These are phyloP conservation scores for Oreocharis arfaki DNA, from an alignment of 2,113 vertebrate genomes.

Conservation along the genomic window DNA sequence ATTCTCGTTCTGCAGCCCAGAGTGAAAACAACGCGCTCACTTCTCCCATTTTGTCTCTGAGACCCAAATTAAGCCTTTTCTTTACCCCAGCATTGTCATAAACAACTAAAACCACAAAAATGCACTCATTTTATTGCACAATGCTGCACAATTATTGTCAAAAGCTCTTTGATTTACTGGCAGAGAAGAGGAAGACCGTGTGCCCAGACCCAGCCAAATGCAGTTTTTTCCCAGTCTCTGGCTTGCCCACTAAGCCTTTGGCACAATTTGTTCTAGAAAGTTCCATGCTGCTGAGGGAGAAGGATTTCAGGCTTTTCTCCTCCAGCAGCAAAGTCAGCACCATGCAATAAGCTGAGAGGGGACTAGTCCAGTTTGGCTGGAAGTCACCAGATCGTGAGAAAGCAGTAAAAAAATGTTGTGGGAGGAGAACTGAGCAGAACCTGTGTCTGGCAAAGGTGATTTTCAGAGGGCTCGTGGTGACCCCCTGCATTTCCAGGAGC, in stretches of 20 bases:
- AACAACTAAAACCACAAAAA: neutral
- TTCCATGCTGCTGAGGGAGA: neutral
- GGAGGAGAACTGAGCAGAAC: neutral
- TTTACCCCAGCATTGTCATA: neutral
- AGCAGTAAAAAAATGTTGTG: neutral
- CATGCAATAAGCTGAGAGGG: neutral
- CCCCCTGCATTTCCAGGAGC: neutral
- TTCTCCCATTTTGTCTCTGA: neutral
- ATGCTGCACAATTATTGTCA: neutral
- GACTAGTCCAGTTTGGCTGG: neutral
- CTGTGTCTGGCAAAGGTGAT: neutral
- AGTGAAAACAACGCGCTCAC: neutral
- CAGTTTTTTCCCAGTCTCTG: neutral
- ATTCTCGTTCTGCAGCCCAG: neutral
- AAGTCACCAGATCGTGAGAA: neutral
- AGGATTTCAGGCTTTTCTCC: neutral
- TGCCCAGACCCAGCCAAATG: neutral
- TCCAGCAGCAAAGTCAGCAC: neutral
- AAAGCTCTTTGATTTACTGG: slow-evolving; percentile 32
- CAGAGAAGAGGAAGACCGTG: neutral
- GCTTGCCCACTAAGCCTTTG: neutral
- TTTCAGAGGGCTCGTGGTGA: neutral
- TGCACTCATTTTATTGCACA: neutral
- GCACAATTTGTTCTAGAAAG: neutral
- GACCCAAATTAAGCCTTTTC: neutral